Base-by-base conservation (phyloP, 2,113 vertebrate genomes). In the Ptilorrhoa leucosticta region DNA sequence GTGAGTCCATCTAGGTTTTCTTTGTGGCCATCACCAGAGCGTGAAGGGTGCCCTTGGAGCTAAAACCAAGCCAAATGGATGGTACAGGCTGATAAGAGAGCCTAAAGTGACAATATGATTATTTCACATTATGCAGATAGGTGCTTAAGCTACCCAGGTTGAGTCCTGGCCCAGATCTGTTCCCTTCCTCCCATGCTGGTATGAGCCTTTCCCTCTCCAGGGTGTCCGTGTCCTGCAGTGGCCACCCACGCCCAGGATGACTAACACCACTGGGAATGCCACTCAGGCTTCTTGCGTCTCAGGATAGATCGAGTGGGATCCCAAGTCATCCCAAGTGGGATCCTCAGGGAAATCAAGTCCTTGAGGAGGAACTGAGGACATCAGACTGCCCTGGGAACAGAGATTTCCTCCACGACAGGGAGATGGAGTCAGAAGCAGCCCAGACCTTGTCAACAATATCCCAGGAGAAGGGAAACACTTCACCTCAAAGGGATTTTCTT, bases 391-490 rank as follows among this genome's bases (percentile, higher is more conserved):
- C 9, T 44, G 77, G 33, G 44, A 60, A 23, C 12, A 61, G 54
- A 61, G 9, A 22, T 50, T 61, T 33, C 16, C 44, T n/a, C 11
- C 28, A 7, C 0, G 0, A 5, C 4, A 39, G 17, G 35, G 23
- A 87, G 60, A 18, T 31, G 27, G 56, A 53, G 16, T 15, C 24
- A 72, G 37, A 50, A 27, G 16, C 39, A 58, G 21, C 44, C 15
- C 39, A 84, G 73, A 70, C 11, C 9, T 75, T 81, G 68, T 91
- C 33, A 73, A 4, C 6, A 26, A 6, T 27, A 66, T 33, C 35
- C 22, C 8, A 45, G 68, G 14, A 47, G 76, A 77, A 70, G 24
- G 21, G 14, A 73, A 73, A 19, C 4, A 39, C 24, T 56, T 78
- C 27, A 24, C 3, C 39, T 40, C 75, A 37, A 53, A 70, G 42